These are phyloP conservation scores for Aphaenogaster rudis DNA, from an alignment of 1,140 invertebrate genomes.

Conservation along the genomic window DNA sequence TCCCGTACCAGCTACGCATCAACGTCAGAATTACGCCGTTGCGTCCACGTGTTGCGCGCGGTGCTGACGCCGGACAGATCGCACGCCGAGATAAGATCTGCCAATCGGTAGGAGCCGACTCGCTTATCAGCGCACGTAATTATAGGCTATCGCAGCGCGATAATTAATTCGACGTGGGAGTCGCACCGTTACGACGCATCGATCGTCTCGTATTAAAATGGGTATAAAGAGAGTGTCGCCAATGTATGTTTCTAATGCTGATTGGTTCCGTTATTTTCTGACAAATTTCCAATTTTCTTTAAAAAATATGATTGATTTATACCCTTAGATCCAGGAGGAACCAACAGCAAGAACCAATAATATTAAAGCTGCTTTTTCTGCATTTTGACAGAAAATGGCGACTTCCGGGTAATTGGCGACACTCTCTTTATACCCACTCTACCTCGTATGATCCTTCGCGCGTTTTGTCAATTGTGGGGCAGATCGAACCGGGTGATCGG, in stretches of 20 bases:
- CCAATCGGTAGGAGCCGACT: slow-evolving; percentile 17
- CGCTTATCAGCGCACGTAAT: slow-evolving; percentile 37
- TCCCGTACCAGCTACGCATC: background rate
- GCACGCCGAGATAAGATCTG: slow-evolving; percentile 29
- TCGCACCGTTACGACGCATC: background rate
- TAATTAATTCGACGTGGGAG: slow-evolving; percentile 43
- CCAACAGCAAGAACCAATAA: too few relatives aligned
- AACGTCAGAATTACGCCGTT: background rate
- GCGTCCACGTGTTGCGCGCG: slow-evolving; percentile 37
- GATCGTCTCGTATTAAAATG: background rate
- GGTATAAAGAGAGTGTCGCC: too few relatives aligned
- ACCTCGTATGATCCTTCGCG: background rate
- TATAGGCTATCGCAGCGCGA: slow-evolving; percentile 27
- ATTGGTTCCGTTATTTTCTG: too few relatives aligned
- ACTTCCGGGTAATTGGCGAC: too few relatives aligned
- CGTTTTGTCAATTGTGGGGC: slow-evolving; percentile 2
- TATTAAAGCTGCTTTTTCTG: too few relatives aligned
- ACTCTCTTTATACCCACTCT: too few relatives aligned
- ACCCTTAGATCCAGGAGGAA: too few relatives aligned
- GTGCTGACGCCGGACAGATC: slow-evolving; percentile 5
- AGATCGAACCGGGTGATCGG: slow-evolving; percentile 19
- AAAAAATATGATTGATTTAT: too few relatives aligned
- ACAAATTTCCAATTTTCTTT: too few relatives aligned
- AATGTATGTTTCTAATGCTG: too few relatives aligned
- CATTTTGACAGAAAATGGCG: too few relatives aligned